phyloP scores from a whole-genome alignment of 2,113 vertebrate species.

The Okapia johnstoni region DNA sequence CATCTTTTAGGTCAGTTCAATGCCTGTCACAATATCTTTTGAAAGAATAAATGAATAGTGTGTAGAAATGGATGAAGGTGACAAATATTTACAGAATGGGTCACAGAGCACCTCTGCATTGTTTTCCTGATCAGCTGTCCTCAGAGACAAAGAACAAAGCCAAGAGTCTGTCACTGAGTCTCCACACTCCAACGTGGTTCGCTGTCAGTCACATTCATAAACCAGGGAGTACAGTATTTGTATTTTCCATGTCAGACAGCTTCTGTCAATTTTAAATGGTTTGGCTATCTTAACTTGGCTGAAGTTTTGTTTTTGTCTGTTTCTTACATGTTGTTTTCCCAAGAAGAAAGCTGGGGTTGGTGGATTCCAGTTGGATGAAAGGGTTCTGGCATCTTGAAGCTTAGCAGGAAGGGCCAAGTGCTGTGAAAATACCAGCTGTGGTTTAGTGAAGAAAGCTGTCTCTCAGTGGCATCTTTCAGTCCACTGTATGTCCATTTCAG shows the following conservation, averaged over 20 bases:
- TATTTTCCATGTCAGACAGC: background rate
- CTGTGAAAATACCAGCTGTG: background rate
- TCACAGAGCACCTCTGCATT: background rate
- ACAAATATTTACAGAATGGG: background rate
- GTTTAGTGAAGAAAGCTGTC: background rate
- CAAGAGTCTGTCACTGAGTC: background rate
- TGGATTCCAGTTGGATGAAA: background rate
- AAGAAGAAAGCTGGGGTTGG: background rate
- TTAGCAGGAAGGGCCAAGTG: background rate
- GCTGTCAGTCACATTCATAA: background rate
- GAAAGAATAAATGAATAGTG: background rate
- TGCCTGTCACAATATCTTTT: background rate
- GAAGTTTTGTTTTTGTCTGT: background rate
- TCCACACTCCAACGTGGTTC: background rate
- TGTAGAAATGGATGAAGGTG: background rate
- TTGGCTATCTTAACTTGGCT: background rate
- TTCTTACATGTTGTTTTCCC: background rate
- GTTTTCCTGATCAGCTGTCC: background rate
- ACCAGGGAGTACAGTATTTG: background rate
- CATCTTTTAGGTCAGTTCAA: background rate
- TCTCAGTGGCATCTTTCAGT: background rate
- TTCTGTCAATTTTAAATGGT: background rate
- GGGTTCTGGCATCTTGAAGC: background rate
- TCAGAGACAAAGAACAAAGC: background rate
- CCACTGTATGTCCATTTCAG: background rate